Evolutionary conservation across 2,888 invertebrate species (phyloP), one percentile per base, ranked within the genome.

Genomic region (Liposcelis brunnea): DNA sequence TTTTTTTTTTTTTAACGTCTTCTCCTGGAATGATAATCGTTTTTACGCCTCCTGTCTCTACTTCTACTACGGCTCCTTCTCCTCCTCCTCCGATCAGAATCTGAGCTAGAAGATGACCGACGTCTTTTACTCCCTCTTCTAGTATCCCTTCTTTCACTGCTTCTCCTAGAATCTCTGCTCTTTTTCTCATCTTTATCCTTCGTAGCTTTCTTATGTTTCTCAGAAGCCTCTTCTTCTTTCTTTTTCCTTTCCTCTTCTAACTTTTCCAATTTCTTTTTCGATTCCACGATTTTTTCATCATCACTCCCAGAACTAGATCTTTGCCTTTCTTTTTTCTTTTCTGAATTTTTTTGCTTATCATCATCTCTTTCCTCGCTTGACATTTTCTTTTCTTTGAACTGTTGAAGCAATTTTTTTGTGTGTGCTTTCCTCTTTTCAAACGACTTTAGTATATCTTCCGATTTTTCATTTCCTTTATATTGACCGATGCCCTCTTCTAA

Each of bases 241-340:
- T 71, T 70, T 53, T 69, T 65, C 52, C 70, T 72, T 43, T 71
- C 64, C 34, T 69, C 64, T 51, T n/a, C n/a, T n/a, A n/a, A n/a
- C 1, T 66, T 69, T 36, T 70, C 68, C 46, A 68, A 67, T 52
- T 69, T 71, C 50, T 71, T 70, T 53, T 69, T 65, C 52, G 70
- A 72, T 43, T 71, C 64, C 34, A 53, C 73, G 72, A 52, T 47
- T 42, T 18, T 43, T 69, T 64, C 21, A 14, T 46, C 46, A 72
- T 71, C 36, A 74, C 57, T 50, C 71, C 56, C 49, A 69, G 55
- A 14, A 70, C 57, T 19, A 71, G 42, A 44, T 18, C 44, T 44
- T 21, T 31, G 44, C 38, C 37, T 44, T 52, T 49, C 44, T 48
- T 49, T 43, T 49, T 49, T 45, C 42, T 38, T 47, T 32, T 46